Percentiles rank a stretch among this genome's conserved stretches.
phyloP scores from a whole-genome alignment of 2,113 vertebrate species.

The Cariama cristata region DNA sequence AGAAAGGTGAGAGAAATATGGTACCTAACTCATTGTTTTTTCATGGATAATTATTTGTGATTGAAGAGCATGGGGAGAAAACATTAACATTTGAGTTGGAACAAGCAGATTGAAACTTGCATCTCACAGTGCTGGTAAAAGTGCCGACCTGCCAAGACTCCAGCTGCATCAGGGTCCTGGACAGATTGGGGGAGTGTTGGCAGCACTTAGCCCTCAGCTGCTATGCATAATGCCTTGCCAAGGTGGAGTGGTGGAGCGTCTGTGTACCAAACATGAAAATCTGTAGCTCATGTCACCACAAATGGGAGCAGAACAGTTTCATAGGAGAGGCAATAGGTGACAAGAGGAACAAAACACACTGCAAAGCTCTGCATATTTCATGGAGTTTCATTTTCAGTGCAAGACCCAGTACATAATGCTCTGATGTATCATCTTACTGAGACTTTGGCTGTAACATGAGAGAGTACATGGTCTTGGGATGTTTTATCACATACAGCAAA shows the following conservation, averaged over 20 bases:
- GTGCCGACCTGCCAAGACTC: background rate
- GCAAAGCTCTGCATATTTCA: background rate
- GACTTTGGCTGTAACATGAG: background rate
- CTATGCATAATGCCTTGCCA: background rate
- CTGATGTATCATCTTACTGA: background rate
- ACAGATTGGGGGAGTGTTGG: slow-evolving; percentile 59
- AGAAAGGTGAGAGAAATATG: background rate
- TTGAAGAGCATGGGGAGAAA: background rate
- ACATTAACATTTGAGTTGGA: background rate
- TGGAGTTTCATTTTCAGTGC: background rate
- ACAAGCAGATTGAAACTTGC: background rate
- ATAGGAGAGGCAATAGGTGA: background rate
- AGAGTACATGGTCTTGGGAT: background rate
- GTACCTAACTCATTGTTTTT: background rate
- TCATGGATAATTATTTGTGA: slow-evolving; percentile 17
- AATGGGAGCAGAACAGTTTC: background rate
- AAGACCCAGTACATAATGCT: background rate
- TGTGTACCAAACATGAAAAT: background rate
- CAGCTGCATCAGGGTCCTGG: background rate
- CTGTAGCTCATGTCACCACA: background rate
- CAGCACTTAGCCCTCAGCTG: slow-evolving; percentile 50
- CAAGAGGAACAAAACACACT: background rate
- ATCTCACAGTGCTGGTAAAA: background rate
- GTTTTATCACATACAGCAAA: background rate
- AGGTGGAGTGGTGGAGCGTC: background rate